Evolutionary conservation across 2,888 invertebrate species (phyloP), one percentile per base, ranked within the genome.

Genomic region (Brachyptera risi): DNA sequence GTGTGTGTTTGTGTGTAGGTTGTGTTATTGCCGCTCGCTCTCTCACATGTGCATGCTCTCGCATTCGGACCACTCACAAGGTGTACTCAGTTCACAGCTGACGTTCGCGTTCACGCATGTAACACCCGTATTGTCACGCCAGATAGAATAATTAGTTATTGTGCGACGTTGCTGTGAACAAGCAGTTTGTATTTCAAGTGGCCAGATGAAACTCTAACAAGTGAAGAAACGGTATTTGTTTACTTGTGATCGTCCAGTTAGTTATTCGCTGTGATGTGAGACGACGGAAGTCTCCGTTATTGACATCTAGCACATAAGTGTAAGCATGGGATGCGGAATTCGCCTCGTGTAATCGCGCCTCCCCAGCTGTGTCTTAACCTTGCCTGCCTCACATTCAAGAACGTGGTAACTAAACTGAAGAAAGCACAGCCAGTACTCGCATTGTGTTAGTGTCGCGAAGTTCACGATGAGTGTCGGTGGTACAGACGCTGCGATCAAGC

Each of bases 401-500:
- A 17, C 27, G 50, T 51, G 50, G 50, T 27, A 51, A 51, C 50
- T 17, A 31, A 51, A 31, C 50, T 51, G 15, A 27, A 26, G 50
- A 27, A 26, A 27, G 50, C 50, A 17, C 26, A 51, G 50, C 15
- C 50, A 49, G 49, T 21, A n/a, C n/a, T n/a, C 49, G 21, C 49
- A 26, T 9, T 24, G 24, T 13, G 26, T 49, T 23, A 15, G 49
- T 26, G 50, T 51, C 50, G 50, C n/a, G 42, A 42, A 7, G 47
- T 11, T 24, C 47, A 24, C 47, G 47, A 44, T 44, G 57, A 58
- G 47, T 23, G 31, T 23, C 27, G 57, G 57, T 49, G 50, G 56
- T 15, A 66, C 68, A 69, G 83, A 82, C 61, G 79, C 82, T 64
- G 86, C 87, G 37, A 83, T 88, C 73, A 84, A 83, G 69, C 83